Evolutionary conservation across 2,888 invertebrate genomes (phyloP).

Genomic region (Pollenia angustigena): DNA sequence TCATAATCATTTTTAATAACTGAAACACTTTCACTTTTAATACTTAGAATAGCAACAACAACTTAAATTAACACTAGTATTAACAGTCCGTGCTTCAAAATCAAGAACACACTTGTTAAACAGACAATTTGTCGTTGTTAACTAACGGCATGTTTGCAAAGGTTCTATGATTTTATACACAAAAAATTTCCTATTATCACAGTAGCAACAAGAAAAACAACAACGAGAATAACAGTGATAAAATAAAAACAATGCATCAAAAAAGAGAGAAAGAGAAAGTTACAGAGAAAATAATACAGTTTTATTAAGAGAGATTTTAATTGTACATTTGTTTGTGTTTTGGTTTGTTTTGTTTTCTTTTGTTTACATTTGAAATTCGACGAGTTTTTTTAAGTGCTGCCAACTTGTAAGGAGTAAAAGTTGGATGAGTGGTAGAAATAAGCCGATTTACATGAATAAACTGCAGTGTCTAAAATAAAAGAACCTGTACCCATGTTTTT

Average conservation of each 20-base stretch:
- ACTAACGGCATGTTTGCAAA: slow-evolving; percentile 61
- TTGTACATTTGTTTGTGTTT: background rate
- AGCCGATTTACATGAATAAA: no score
- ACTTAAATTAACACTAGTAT: background rate
- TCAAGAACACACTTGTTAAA: slow-evolving; percentile 36
- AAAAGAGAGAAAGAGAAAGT: background rate
- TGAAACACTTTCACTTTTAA: background rate
- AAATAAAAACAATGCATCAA: slow-evolving; percentile 41
- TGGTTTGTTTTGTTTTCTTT: slow-evolving; percentile 4
- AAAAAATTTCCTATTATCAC: slow-evolving; percentile 4
- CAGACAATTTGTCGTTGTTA: slow-evolving; percentile 52
- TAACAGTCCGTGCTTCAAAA: background rate
- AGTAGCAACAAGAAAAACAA: slow-evolving; percentile 8
- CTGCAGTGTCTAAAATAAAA: no score
- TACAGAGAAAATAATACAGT: background rate
- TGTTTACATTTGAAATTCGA: slow-evolving; percentile 51
- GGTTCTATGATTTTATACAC: slow-evolving; percentile 60
- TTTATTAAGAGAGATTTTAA: slow-evolving; percentile 1
- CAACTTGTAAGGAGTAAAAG: slow-evolving; percentile 3
- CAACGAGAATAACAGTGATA: slow-evolving; percentile 11
- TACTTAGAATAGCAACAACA: background rate
- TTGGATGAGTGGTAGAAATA: no score
- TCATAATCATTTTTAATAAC: slow-evolving; percentile 11
- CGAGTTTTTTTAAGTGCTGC: slow-evolving; percentile 42
- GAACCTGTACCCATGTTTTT: no score